Percentiles rank a stretch among this genome's conserved stretches.
These are phyloP conservation scores for Amiota mariae DNA, from an alignment of 2,888 invertebrate species.

Conservation along the genomic window DNA sequence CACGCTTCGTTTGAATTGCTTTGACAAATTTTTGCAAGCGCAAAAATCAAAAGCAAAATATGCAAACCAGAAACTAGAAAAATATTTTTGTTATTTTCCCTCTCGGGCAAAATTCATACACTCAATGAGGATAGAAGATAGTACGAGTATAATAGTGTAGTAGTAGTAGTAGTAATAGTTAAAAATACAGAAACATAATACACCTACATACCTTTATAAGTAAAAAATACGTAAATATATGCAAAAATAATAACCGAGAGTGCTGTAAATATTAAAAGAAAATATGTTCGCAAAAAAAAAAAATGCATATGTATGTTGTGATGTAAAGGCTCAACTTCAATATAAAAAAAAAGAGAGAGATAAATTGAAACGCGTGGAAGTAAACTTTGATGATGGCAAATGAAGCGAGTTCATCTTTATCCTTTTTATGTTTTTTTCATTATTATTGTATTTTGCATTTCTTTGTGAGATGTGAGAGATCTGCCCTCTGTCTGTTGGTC, in stretches of 20 bases:
- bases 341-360: neutral
- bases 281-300: slow-evolving; percentile 26
- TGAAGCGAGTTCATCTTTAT: neutral
- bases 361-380: neutral
- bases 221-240: neutral
- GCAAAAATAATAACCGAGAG: slow-evolving; percentile 42
- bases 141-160: too few relatives aligned
- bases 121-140: too few relatives aligned
- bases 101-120: too few relatives aligned
- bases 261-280: slow-evolving; percentile 42
- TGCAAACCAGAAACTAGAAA: slow-evolving; percentile 22
- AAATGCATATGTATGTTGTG: neutral
- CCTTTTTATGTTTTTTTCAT: neutral
- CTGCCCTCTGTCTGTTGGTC: neutral
- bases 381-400: neutral
- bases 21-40: neutral
- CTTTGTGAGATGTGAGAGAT: neutral
- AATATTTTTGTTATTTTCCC: slow-evolving; percentile 3
- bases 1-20: slow-evolving; percentile 13
- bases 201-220: neutral
- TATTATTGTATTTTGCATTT: slow-evolving; percentile 4
- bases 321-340: neutral
- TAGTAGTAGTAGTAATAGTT: neutral
- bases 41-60: slow-evolving; percentile 4
- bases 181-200: neutral